Percentiles rank a stretch among this genome's conserved stretches.
Evolutionary conservation across 2,113 vertebrate species (phyloP).

Genomic region (Turnix velox): DNA sequence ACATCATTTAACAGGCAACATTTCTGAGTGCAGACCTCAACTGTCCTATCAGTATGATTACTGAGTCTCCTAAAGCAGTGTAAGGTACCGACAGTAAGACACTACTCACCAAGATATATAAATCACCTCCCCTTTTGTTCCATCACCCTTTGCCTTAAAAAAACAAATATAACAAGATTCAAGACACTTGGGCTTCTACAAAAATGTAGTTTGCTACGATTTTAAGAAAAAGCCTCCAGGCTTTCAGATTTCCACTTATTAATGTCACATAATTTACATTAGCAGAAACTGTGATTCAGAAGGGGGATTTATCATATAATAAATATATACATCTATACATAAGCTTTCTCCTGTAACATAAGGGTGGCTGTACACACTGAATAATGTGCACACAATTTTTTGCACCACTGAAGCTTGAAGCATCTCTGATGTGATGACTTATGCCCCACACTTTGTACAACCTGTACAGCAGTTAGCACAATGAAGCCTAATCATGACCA

Average conservation of each 20-base stretch:
- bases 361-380: neutral
- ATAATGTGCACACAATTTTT: neutral
- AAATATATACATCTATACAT: neutral
- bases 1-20: neutral
- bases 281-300: neutral
- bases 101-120: neutral
- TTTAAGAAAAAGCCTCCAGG: neutral
- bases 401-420: neutral
- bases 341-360: neutral
- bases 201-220: neutral
- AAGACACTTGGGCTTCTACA: neutral
- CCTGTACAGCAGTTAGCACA: neutral
- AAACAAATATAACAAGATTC: neutral
- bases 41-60: neutral
- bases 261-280: neutral
- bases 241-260: neutral
- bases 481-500: neutral
- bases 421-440: neutral
- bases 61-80: accelerated
- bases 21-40: neutral
- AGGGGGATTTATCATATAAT: accelerated
- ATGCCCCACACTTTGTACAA: neutral
- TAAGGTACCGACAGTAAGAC: neutral
- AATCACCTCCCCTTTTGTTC: neutral
- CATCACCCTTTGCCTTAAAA: neutral